phyloP scores from a whole-genome alignment of 2,113 vertebrate genomes.

The Triplophysa dalaica region DNA sequence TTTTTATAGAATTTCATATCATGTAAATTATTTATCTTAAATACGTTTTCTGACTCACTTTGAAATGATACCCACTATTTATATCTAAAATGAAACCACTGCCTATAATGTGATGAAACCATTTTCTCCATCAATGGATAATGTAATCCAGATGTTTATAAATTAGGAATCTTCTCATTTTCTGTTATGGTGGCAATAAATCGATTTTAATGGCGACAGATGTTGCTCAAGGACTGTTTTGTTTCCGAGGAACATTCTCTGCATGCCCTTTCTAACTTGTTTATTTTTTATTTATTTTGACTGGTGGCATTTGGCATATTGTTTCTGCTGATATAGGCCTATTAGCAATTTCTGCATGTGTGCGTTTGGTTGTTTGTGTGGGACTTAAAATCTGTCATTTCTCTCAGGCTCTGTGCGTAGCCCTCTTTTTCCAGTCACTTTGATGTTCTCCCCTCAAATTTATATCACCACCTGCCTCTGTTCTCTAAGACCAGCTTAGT shows the following conservation, averaged over 20 bases:
- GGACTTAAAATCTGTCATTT: conserved; percentile 22
- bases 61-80: conserved; percentile 20
- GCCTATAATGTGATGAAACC: conserved; percentile 28
- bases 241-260: neutral
- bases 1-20: neutral
- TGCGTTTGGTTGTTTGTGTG: conserved; percentile 25
- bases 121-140: neutral
- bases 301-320: conserved; percentile 26
- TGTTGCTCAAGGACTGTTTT: neutral
- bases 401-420: conserved; percentile 14
- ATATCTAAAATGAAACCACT: neutral
- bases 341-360: neutral
- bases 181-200: conserved; percentile 8
- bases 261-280: neutral
- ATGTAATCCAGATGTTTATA: conserved; percentile 17
- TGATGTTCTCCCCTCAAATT: conserved; percentile 33
- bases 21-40: neutral
- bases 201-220: neutral
- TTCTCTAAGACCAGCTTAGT: conserved; percentile 12
- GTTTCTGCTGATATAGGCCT: conserved; percentile 12
- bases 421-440: conserved; percentile 6
- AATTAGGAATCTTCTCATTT: neutral
- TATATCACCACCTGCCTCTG: conserved; percentile 5
- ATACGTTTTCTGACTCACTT: neutral
- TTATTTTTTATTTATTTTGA: conserved; percentile 3